Evolutionary conservation across 2,888 invertebrate genomes (phyloP).

Genomic region (Cactoblastis cactorum): DNA sequence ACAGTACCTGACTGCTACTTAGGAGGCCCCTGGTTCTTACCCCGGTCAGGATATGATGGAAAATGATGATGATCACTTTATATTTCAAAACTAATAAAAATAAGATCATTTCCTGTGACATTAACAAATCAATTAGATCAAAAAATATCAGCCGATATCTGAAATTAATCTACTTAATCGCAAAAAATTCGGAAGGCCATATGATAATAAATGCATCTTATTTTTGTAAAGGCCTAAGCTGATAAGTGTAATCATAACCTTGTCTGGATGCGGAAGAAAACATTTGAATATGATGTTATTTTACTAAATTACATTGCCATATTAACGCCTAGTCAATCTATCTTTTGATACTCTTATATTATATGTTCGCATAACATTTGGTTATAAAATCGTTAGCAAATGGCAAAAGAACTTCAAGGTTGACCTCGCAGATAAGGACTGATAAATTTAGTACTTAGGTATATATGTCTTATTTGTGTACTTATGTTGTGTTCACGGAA

Average conservation of each 20-base stretch:
- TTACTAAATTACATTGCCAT: conserved; percentile 46
- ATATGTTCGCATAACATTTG: conserved; percentile 50
- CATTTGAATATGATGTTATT: conserved; percentile 37
- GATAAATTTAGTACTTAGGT: conserved; percentile 70
- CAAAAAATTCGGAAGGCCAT: conserved; percentile 47
- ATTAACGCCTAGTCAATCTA: conserved; percentile 24
- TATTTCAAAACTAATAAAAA: too few relatives aligned
- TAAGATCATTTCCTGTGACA: too few relatives aligned
- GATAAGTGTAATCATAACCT: conserved; percentile 64
- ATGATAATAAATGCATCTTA: conserved; percentile 57
- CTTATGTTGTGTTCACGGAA: conserved; percentile 40
- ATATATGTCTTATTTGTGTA: too few relatives aligned
- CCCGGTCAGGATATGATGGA: too few relatives aligned
- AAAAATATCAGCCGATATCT: not conserved
- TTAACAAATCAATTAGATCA: not conserved
- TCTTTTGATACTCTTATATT: conserved; percentile 34
- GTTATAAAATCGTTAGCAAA: conserved; percentile 60
- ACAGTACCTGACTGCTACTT: too few relatives aligned
- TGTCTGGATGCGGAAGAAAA: conserved; percentile 62
- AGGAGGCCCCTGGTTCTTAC: too few relatives aligned
- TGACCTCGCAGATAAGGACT: conserved; percentile 69
- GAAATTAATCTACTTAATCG: conserved; percentile 18
- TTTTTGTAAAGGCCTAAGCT: conserved; percentile 55
- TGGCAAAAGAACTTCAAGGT: conserved; percentile 66
- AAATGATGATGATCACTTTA: too few relatives aligned